phyloP scores from a whole-genome alignment of 2,113 vertebrate genomes.

The Gymnobelideus leadbeateri region DNA sequence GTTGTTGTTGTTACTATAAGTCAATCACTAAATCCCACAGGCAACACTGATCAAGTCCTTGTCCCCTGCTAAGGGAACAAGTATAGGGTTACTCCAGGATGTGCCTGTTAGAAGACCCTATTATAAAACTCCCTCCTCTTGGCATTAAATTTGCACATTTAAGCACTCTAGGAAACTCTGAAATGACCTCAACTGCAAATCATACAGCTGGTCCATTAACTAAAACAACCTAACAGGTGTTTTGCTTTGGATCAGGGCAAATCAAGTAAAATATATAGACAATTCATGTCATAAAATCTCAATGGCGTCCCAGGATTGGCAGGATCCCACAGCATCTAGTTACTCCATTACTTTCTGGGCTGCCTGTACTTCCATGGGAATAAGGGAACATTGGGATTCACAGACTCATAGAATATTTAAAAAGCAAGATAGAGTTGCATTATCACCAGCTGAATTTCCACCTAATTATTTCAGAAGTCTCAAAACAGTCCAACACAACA shows the following conservation, averaged over 20 bases:
- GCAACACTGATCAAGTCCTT: neutral
- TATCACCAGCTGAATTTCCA: too few relatives aligned
- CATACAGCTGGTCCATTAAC: neutral
- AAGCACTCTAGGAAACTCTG: neutral
- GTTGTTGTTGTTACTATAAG: neutral
- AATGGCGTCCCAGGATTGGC: too few relatives aligned
- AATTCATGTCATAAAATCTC: too few relatives aligned
- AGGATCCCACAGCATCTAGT: too few relatives aligned
- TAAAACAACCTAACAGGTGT: neutral
- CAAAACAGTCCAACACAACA: too few relatives aligned
- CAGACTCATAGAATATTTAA: too few relatives aligned
- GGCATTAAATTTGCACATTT: neutral
- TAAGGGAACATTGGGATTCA: too few relatives aligned
- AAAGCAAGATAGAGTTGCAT: too few relatives aligned
- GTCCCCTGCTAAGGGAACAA: neutral
- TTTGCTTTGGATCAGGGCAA: neutral
- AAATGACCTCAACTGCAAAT: neutral
- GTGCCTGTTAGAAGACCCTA: neutral
- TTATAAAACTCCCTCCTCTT: neutral
- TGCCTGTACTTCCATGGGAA: too few relatives aligned
- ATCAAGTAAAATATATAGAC: too few relatives aligned
- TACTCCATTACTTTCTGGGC: too few relatives aligned
- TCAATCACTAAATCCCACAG: neutral
- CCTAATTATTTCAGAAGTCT: too few relatives aligned
- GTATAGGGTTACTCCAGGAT: neutral